These are phyloP conservation scores for Eptatretus atami DNA, from an alignment of 2,797 vertebrate genomes.

Conservation along the genomic window DNA sequence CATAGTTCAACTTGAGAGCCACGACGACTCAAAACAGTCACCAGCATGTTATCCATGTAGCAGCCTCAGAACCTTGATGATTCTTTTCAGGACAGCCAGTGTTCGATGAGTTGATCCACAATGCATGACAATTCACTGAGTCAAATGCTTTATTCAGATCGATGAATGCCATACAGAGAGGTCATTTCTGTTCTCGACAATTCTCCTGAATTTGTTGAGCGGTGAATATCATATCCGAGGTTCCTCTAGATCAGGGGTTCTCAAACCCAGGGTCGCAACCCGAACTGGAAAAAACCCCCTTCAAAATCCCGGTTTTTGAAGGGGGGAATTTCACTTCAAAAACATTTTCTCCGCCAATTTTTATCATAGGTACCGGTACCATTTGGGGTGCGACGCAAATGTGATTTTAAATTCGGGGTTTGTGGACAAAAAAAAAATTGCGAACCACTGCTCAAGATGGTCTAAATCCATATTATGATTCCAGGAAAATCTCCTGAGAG, in stretches of 20 bases:
- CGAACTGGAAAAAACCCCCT: too few species aligned
- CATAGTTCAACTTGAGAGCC: neutral
- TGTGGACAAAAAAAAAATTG: too few species aligned
- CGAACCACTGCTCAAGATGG: neutral
- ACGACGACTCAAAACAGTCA: neutral
- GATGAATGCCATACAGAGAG: neutral
- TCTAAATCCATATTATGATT: neutral
- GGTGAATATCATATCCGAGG: neutral
- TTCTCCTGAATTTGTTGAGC: neutral
- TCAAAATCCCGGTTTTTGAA: too few species aligned
- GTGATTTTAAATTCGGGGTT: too few species aligned
- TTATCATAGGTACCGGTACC: too few species aligned
- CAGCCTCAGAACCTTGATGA: too few species aligned
- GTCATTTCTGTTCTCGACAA: neutral
- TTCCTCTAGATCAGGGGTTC: neutral
- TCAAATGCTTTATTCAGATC: neutral
- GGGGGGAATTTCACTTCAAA: too few species aligned
- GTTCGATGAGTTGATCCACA: neutral
- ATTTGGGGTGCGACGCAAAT: too few species aligned
- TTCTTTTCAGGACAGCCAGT: neutral
- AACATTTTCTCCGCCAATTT: too few species aligned
- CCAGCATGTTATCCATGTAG: neutral
- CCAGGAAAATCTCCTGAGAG: neutral
- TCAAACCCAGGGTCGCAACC: neutral
- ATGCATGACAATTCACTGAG: neutral